phyloP scores from a whole-genome alignment of 2,113 vertebrate genomes.

The Gnathonemus longibarbis region DNA sequence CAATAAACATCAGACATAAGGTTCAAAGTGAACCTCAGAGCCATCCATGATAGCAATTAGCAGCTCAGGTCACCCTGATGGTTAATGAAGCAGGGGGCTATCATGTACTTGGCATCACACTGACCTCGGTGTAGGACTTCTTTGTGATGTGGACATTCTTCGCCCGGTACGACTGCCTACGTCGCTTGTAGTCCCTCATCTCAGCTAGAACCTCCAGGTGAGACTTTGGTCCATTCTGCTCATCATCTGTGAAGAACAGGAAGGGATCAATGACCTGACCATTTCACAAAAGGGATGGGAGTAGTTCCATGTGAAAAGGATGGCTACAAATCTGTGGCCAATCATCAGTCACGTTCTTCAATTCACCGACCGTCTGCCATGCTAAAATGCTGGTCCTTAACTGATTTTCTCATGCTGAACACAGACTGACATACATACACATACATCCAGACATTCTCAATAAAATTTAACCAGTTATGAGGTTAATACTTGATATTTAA shows the following conservation, averaged over 20 bases:
- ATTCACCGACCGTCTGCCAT: not conserved
- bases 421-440: not conserved
- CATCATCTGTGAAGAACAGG: constrained; percentile 59
- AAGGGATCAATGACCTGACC: not conserved
- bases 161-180: constrained; percentile 90
- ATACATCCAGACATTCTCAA: not conserved
- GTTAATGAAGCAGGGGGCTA: not conserved
- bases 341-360: not conserved
- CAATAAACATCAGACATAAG: not conserved
- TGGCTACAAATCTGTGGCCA: not conserved
- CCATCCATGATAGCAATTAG: not conserved
- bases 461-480: not conserved
- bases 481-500: not conserved
- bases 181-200: constrained; percentile 95
- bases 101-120: not conserved
- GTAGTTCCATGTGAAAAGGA: not conserved
- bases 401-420: not conserved
- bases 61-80: not conserved
- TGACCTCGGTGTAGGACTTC: constrained; percentile 90
- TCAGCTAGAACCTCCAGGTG: constrained; percentile 95
- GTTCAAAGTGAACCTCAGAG: not conserved
- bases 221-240: constrained; percentile 84
- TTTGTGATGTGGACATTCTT: constrained; percentile 99
- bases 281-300: not conserved
- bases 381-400: not conserved